Percentiles rank a stretch among this genome's conserved stretches.
phyloP scores from a whole-genome alignment of 2,113 vertebrate species.

The Neomonachus schauinslandi region DNA sequence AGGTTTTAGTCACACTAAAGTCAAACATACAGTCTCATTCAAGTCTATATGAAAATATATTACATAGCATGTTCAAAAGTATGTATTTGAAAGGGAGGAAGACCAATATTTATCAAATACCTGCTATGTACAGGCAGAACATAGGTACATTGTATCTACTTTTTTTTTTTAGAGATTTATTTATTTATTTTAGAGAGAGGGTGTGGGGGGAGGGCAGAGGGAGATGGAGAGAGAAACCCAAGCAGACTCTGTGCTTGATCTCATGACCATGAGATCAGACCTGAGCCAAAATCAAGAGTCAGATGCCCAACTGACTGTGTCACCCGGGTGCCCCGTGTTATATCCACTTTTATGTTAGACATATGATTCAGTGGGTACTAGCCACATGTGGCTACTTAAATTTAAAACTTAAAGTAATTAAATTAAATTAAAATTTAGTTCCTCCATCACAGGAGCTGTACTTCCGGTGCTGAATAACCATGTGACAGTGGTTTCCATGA shows the following conservation, averaged over 20 bases:
- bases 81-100: not conserved
- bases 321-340: not conserved
- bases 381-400: not conserved
- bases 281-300: not conserved
- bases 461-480: not conserved
- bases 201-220: not conserved
- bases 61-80: not conserved
- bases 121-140: not conserved
- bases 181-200: not conserved
- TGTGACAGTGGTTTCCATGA: not conserved
- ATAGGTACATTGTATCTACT: not conserved
- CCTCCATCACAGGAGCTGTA: not conserved
- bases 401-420: slow-evolving; percentile 49
- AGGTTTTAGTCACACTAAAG: not conserved
- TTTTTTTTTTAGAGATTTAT: not conserved
- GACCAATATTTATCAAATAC: slow-evolving; percentile 12
- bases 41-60: not conserved
- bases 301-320: not conserved
- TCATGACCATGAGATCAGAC: not conserved
- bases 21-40: not conserved
- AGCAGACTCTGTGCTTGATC: not conserved
- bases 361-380: not conserved
- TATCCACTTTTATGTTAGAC: not conserved
- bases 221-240: not conserved
- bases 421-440: slow-evolving; percentile 24